Evolutionary conservation across 2,113 vertebrate species (phyloP).

Genomic region (Stomatorhinus ivindoensis): DNA sequence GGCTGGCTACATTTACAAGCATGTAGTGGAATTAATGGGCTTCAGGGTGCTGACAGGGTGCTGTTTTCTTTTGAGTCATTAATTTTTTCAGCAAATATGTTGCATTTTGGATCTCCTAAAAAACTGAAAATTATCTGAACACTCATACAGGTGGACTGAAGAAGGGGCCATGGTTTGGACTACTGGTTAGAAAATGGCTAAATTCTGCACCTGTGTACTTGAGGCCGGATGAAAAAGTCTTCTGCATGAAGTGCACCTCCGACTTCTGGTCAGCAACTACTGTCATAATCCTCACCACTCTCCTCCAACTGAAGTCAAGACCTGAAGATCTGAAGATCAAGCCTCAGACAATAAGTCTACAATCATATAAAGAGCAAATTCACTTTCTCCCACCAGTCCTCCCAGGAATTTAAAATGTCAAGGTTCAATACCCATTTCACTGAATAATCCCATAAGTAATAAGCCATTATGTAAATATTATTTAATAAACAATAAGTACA

Average conservation of each 20-base stretch:
- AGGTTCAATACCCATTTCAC: not conserved
- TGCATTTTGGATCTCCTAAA: not conserved
- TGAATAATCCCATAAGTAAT: not conserved
- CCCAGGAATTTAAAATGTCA: not conserved
- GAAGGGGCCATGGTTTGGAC: too few relatives aligned
- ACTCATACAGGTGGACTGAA: too few relatives aligned
- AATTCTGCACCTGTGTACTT: not conserved
- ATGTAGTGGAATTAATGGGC: not conserved
- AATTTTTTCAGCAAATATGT: not conserved
- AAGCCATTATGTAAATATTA: not conserved
- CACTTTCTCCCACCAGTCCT: not conserved
- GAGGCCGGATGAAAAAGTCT: not conserved
- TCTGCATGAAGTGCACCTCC: not conserved
- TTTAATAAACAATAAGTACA: not conserved
- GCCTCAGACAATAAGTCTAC: not conserved
- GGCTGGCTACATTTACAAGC: not conserved
- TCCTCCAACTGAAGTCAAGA: not conserved
- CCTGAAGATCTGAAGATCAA: not conserved
- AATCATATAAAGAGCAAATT: not conserved
- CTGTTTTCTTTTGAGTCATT: not conserved
- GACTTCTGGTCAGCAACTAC: not conserved
- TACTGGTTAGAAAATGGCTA: too few relatives aligned
- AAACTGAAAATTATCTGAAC: not conserved
- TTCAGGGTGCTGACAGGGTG: too few relatives aligned
- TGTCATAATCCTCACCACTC: not conserved